Conservation (phyloP, 2,888 invertebrate genomes). For the Ennomos erosarius region DNA sequence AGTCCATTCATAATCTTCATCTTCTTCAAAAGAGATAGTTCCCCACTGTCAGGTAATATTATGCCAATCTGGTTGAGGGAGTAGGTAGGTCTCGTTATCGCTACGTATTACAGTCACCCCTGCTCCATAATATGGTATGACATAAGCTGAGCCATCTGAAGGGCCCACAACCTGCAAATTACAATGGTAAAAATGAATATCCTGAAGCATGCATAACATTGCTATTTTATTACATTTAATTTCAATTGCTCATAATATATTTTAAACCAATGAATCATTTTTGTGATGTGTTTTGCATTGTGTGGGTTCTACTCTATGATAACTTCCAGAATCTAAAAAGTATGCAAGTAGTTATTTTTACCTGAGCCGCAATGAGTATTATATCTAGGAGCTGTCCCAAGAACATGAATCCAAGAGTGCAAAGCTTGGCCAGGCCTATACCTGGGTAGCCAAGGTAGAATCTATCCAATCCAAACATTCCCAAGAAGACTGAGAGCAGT, state of each 20-base stretch:
- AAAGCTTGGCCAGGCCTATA: slow-evolving; percentile 96
- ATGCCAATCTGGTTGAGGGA: slow-evolving; percentile 92
- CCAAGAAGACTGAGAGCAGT: slow-evolving; percentile 97
- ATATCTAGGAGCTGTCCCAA: slow-evolving; percentile 97
- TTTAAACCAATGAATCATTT: too few relatives aligned
- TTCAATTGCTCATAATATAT: too few relatives aligned
- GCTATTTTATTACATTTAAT: too few relatives aligned
- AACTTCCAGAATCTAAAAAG: too few relatives aligned
- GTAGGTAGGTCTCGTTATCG: slow-evolving; percentile 93
- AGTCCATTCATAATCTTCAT: slow-evolving; percentile 82
- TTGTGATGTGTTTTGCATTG: too few relatives aligned
- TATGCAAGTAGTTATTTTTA: slow-evolving; percentile 42
- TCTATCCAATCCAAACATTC: slow-evolving; percentile 98
- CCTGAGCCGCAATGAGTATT: slow-evolving; percentile 96
- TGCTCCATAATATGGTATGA: slow-evolving; percentile 97
- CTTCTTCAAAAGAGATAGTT: slow-evolving; percentile 75
- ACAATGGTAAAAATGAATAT: too few relatives aligned
- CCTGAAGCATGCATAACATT: too few relatives aligned
- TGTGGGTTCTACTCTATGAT: too few relatives aligned
- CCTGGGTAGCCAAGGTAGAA: slow-evolving; percentile 99
- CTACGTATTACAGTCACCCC: slow-evolving; percentile 92
- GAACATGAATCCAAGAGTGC: slow-evolving; percentile 98
- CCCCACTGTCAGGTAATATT: slow-evolving; percentile 84
- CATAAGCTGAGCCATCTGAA: slow-evolving; percentile 97
- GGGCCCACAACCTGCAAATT: slow-evolving; percentile 91